Evolutionary conservation across 2,113 vertebrate species (phyloP).

Genomic region (Tachysurus fulvidraco): DNA sequence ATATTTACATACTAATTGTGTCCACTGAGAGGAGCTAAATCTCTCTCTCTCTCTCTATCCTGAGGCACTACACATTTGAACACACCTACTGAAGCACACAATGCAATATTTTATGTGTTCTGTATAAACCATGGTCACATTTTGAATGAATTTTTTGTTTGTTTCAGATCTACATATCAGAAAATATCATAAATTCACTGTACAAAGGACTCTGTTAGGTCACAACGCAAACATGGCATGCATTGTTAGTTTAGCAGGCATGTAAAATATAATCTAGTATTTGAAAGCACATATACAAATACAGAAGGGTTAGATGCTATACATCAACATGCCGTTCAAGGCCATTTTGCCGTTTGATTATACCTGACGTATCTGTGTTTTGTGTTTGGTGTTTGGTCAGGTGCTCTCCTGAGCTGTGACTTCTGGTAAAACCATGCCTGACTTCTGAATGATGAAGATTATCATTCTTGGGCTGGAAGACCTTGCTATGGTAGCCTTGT

Average conservation of each 20-base stretch:
- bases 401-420: conserved; percentile 52
- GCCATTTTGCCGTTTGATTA: conserved; percentile 60
- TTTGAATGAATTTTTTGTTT: background rate
- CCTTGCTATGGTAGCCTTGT: conserved; percentile 75
- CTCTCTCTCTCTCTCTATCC: background rate
- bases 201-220: background rate
- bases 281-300: background rate
- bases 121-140: background rate
- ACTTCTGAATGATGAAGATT: conserved; percentile 62
- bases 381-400: conserved; percentile 67
- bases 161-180: background rate
- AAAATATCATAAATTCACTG: background rate
- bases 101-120: background rate
- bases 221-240: background rate
- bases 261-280: background rate
- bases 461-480: conserved; percentile 75
- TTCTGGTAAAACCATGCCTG: conserved; percentile 52
- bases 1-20: background rate
- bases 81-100: background rate
- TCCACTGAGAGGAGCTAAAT: conserved; percentile 48
- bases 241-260: background rate
- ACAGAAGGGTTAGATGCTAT: background rate
- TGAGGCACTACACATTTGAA: background rate
- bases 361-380: conserved; percentile 77
- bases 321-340: conserved; percentile 54